These are phyloP conservation scores for Stenolophus ochropezus DNA, from an alignment of 2,888 invertebrate genomes.

Conservation along the genomic window DNA sequence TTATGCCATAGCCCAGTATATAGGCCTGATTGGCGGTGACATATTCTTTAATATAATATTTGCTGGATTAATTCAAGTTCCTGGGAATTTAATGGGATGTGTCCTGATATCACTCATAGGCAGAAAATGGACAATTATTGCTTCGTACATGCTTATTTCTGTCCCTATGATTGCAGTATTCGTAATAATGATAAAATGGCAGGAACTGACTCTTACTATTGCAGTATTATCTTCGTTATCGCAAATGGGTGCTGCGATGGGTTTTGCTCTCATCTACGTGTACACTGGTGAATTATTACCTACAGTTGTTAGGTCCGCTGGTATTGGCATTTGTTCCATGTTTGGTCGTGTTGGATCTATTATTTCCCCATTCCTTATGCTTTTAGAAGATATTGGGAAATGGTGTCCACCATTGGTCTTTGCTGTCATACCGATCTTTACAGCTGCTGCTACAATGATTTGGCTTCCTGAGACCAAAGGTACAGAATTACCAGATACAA, in stretches of 20 bases:
- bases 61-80: constrained; percentile 82
- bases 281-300: constrained; percentile 81
- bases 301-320: constrained; percentile 88
- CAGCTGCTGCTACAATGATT: constrained; percentile 76
- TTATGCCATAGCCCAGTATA: constrained; percentile 90
- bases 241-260: constrained; percentile 26
- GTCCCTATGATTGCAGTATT: background rate
- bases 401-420: constrained; percentile 82
- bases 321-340: constrained; percentile 86
- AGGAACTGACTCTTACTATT: background rate
- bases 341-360: constrained; percentile 87
- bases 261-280: background rate
- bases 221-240: no score
- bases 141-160: background rate
- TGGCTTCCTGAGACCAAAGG: constrained; percentile 84
- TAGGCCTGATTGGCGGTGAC: constrained; percentile 85
- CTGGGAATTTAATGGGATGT: constrained; percentile 76
- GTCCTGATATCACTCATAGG: constrained; percentile 78
- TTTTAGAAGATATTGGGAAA: constrained; percentile 73
- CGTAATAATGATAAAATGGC: background rate
- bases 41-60: constrained; percentile 89
- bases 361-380: constrained; percentile 84
- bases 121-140: constrained; percentile 73
- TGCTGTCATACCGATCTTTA: constrained; percentile 78
- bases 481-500: constrained; percentile 81